Base-by-base conservation (phyloP, 2,113 vertebrate species). In the Macrotus californicus region DNA sequence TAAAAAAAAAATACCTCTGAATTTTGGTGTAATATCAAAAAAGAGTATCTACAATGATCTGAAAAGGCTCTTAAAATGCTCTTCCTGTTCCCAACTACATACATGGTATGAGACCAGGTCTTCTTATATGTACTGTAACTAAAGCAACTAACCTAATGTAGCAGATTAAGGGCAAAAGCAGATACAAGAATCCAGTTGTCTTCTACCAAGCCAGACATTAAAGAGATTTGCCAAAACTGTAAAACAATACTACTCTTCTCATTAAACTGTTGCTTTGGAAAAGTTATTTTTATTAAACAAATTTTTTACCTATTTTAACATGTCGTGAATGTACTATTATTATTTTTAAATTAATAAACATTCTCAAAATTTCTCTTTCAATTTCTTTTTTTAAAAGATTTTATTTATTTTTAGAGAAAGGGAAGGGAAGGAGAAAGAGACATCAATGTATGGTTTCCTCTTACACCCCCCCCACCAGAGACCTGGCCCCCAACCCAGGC, bases 61-160 rank as follows among this genome's bases (percentile, higher is more conserved):
- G 22, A 82, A 86, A 95, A 87, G 46, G n/a, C 10, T 82, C 84
- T 96, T 80, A 96, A 93, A 94, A 96, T 54, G 34, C 13, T 72
- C 21, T 79, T 87, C 72, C 70, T 39, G 94, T 64, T 87, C 66
- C 46, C 52, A 94, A 77, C 50, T 73, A 79, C 31, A 31, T 87
- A 83, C 46, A 12, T 61, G 75, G 29, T 75, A 64, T 48, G 43
- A 93, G 31, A 89, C 26, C 39, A 79, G 52, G 77, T 94, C 77
- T 82, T 93, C 70, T 67, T 50, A 26, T 41, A n/a, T 50, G 18
- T 77, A 94, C 41, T 86, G 83, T 41, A 87, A 54, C 69, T 46
- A 91, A 92, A 94, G 54, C n/a, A 87, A 84, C 54, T 29, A 87
- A 84, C 54, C 52, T 24, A 36, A 4, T 87, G 21, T 19, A 61